Base-by-base conservation (phyloP, 2,797 vertebrate species). In the Hephaestus fuliginosus region DNA sequence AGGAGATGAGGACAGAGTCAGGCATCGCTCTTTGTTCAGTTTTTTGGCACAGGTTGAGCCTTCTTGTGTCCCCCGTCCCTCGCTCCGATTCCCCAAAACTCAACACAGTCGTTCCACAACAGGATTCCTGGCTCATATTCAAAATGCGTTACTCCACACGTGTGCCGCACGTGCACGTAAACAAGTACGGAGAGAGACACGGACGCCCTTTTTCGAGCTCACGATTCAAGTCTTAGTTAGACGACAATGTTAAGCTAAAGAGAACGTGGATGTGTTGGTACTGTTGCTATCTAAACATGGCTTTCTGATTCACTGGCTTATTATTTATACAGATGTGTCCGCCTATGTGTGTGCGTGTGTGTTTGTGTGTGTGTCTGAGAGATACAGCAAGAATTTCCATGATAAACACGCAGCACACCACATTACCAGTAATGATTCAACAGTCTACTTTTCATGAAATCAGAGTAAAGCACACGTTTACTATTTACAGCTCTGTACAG, bases 401-500 rank as follows among this genome's bases (percentile, higher is more conserved):
- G 80, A 90, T 76, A 78, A 78, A 92, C 86, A 92, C 84, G 71
- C 86, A 89, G 76, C 83, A 92, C 89, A 85, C 76, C 86, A 94
- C 90, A 51, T 91, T 77, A 93, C 86, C 91, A 91, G 89, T 77
- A 86, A 91, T 82, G 89, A 92, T 89, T 87, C 75, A 72, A 91
- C 78, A 83, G 83, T 88, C 88, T 77, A 83, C 73, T 84, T 81
- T 78, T 91, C 43, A 88, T 89, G 72, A 82, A n/a, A n/a, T n/a
- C n/a, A 69, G 78, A 91, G 83, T 89, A 88, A 89, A 93, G 88
- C 88, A 84, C 85, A 88, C 65, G 55, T 86, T 88, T 70, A 79
- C 74, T 95, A 94, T 95, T 92, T 94, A 95, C 94, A 94, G 79
- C 39, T 92, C 87, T 93, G 82, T 95, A 94, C 94, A 94, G 62